Percentiles rank a stretch among this genome's conserved stretches.
These are phyloP conservation scores for Rhagonycha lutea DNA, from an alignment of 2,888 invertebrate species.

Conservation along the genomic window DNA sequence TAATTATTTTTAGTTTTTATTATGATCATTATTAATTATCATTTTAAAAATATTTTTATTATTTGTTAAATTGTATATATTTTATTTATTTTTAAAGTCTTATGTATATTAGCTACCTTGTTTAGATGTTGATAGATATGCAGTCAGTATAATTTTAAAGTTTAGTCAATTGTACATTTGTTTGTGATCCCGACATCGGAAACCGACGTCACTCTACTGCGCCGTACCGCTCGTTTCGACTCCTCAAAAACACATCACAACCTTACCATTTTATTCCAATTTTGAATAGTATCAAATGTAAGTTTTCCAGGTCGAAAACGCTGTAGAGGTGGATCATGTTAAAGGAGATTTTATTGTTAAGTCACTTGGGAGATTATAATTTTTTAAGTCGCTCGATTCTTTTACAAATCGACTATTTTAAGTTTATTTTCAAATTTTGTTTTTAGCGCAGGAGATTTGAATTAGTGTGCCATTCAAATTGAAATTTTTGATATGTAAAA, in stretches of 20 bases:
- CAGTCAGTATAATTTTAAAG: slow-evolving; percentile 1
- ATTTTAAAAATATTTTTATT: not conserved
- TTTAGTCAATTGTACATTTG: not conserved
- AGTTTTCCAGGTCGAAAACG: not conserved
- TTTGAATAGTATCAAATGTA: not conserved
- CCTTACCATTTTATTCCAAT: not conserved
- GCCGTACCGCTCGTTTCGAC: not conserved
- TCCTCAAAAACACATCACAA: not conserved
- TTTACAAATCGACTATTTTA: not conserved
- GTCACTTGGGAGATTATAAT: not conserved
- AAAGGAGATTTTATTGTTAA: not conserved
- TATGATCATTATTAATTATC: not conserved
- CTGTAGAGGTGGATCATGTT: not conserved
- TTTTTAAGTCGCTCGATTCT: not conserved
- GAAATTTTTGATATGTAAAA: not conserved
- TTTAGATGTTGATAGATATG: not conserved
- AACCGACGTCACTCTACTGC: not conserved
- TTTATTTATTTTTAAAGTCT: slow-evolving; percentile 2
- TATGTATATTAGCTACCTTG: slow-evolving; percentile 1
- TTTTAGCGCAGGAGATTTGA: not conserved
- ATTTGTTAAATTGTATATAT: slow-evolving; percentile 1
- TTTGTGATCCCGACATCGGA: not conserved
- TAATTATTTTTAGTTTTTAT: slow-evolving; percentile 13
- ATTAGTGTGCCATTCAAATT: not conserved
- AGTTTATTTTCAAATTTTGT: not conserved